Conservation (phyloP, 1,140 invertebrate species). For the Heliconius hermathena region DNA sequence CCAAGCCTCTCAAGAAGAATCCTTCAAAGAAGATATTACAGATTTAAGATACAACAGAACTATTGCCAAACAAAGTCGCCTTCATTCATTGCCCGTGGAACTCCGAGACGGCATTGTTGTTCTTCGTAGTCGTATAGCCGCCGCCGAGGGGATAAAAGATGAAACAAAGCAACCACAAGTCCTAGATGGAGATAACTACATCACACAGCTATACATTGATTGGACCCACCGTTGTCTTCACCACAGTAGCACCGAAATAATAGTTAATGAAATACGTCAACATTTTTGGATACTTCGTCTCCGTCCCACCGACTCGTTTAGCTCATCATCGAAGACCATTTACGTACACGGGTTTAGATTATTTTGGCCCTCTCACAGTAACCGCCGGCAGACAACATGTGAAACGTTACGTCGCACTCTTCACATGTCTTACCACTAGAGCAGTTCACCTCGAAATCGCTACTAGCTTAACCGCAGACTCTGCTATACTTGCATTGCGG, state of each 20-base stretch:
- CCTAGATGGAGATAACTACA: neutral
- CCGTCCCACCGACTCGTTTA: neutral
- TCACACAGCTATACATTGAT: neutral
- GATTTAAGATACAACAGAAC: too few relatives aligned
- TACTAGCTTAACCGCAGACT: conserved; percentile 54
- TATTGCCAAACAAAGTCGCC: too few relatives aligned
- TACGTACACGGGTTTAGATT: conserved; percentile 41
- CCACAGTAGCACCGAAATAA: neutral
- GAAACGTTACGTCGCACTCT: conserved; percentile 63
- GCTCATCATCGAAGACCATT: conserved; percentile 46
- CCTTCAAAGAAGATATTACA: too few relatives aligned
- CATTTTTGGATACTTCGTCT: conserved; percentile 2
- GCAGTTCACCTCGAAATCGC: conserved; percentile 40
- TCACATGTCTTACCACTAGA: conserved; percentile 45
- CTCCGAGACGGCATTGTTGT: too few relatives aligned
- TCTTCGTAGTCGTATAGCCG: too few relatives aligned
- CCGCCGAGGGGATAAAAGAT: neutral
- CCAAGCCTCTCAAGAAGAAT: too few relatives aligned
- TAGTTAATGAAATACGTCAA: conserved; percentile 5
- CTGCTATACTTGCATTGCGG: conserved; percentile 61
- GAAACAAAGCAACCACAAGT: neutral
- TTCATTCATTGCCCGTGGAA: too few relatives aligned
- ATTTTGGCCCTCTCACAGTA: conserved; percentile 49
- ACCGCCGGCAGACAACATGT: conserved; percentile 45
- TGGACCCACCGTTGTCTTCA: neutral